These are phyloP conservation scores for Rhingia campestris DNA, from an alignment of 2,888 invertebrate genomes.

Conservation along the genomic window DNA sequence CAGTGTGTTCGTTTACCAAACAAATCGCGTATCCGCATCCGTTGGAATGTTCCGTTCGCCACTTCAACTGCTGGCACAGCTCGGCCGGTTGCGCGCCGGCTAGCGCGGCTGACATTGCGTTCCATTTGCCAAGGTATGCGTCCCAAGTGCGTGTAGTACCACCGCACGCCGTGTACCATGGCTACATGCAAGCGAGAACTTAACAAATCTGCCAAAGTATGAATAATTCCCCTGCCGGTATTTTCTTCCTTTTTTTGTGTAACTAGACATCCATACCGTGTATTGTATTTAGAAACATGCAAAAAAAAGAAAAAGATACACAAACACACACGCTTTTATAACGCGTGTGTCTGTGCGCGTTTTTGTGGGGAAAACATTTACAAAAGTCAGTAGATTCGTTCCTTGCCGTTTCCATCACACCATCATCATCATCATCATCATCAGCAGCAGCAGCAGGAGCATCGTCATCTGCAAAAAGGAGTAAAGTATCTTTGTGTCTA, in stretches of 20 bases:
- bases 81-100: conserved; percentile 33
- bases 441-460: conserved; percentile 54
- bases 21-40: conserved; percentile 70
- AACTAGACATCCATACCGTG: not conserved
- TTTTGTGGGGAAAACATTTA: conserved; percentile 31
- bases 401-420: conserved; percentile 45
- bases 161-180: not conserved
- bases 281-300: conserved; percentile 21
- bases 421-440: conserved; percentile 47
- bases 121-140: conserved; percentile 53
- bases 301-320: conserved; percentile 22
- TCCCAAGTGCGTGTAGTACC: conserved; percentile 57
- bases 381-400: conserved; percentile 64
- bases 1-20: conserved; percentile 60
- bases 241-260: conserved; percentile 22
- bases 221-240: conserved; percentile 59
- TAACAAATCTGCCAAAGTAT: conserved; percentile 70
- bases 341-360: conserved; percentile 14
- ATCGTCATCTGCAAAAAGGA: conserved; percentile 58
- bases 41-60: conserved; percentile 56
- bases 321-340: conserved; percentile 15
- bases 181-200: conserved; percentile 54
- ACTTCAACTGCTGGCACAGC: conserved; percentile 33
- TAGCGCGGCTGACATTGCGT: conserved; percentile 56
- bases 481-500: conserved; percentile 57